These are phyloP conservation scores for Alligator mississippiensis DNA, from an alignment of 2,113 vertebrate species.

Conservation along the genomic window DNA sequence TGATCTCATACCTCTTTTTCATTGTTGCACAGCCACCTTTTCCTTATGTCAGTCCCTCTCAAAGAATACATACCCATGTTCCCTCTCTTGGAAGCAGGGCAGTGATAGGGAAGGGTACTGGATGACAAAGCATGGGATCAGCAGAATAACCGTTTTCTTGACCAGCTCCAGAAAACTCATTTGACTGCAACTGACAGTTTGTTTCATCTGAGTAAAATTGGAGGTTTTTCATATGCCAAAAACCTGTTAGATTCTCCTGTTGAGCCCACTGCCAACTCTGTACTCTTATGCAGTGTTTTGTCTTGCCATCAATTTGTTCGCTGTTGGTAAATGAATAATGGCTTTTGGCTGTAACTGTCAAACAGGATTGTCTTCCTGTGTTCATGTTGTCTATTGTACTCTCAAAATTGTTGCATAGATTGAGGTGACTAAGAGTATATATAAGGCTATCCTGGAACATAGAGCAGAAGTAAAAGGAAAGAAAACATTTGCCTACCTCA, in stretches of 20 bases:
- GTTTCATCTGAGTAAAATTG: not conserved
- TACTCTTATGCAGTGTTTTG: not conserved
- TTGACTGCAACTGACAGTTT: not conserved
- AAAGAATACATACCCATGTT: not conserved
- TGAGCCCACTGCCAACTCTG: not conserved
- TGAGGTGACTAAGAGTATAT: not conserved
- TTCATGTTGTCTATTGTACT: not conserved
- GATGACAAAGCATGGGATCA: not conserved
- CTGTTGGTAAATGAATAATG: fast-evolving
- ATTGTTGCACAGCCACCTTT: constrained; percentile 7
- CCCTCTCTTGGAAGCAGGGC: not conserved
- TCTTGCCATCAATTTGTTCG: not conserved
- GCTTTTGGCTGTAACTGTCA: not conserved
- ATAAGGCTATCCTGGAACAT: not conserved
- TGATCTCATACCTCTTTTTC: constrained; percentile 5
- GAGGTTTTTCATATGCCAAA: not conserved
- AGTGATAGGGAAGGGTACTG: not conserved
- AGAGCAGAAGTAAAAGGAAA: constrained; percentile 14
- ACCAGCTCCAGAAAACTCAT: not conserved
- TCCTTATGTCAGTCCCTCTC: not conserved
- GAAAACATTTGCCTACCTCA: constrained; percentile 35
- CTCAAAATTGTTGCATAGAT: not conserved
- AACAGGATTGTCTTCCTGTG: not conserved
- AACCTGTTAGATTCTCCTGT: not conserved
- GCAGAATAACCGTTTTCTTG: not conserved